These are phyloP conservation scores for Linnaemya vulpina DNA, from an alignment of 2,888 invertebrate species.

Conservation along the genomic window DNA sequence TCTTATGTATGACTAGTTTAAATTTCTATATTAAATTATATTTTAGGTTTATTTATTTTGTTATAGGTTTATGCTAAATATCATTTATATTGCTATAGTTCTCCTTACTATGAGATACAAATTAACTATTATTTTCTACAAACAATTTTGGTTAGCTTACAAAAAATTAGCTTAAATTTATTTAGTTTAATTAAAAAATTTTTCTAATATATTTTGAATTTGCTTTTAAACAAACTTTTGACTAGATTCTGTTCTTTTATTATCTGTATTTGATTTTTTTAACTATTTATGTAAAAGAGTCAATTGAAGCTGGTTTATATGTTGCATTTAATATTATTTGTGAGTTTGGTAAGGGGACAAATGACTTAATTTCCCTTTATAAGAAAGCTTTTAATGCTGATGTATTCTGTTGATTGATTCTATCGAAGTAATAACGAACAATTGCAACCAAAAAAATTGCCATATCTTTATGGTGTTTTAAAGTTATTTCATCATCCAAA, in stretches of 20 bases:
- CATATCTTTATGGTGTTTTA: no score
- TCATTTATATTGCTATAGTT: slow-evolving; percentile 68
- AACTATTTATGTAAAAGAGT: background rate
- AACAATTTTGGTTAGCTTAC: slow-evolving; percentile 50
- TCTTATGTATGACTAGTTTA: slow-evolving; percentile 44
- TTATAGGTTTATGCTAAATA: slow-evolving; percentile 48
- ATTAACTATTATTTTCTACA: slow-evolving; percentile 30
- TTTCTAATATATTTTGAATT: slow-evolving; percentile 29
- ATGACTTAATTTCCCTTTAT: no score
- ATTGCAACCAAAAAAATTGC: no score
- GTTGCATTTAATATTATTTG: no score
- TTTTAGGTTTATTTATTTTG: slow-evolving; percentile 27
- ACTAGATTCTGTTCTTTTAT: slow-evolving; percentile 63
- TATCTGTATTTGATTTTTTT: slow-evolving; percentile 28
- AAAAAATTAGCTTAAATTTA: slow-evolving; percentile 9
- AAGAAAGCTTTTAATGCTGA: no score
- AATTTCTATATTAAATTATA: slow-evolving; percentile 18
- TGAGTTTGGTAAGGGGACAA: no score
- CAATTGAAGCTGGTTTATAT: background rate
- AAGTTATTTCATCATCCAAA: no score
- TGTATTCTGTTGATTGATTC: no score
- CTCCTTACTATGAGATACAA: slow-evolving; percentile 49
- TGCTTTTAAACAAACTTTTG: slow-evolving; percentile 44
- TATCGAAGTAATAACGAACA: no score
- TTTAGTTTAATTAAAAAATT: background rate